Conservation (phyloP, 2,888 invertebrate species). For the Drosophila borealis region DNA sequence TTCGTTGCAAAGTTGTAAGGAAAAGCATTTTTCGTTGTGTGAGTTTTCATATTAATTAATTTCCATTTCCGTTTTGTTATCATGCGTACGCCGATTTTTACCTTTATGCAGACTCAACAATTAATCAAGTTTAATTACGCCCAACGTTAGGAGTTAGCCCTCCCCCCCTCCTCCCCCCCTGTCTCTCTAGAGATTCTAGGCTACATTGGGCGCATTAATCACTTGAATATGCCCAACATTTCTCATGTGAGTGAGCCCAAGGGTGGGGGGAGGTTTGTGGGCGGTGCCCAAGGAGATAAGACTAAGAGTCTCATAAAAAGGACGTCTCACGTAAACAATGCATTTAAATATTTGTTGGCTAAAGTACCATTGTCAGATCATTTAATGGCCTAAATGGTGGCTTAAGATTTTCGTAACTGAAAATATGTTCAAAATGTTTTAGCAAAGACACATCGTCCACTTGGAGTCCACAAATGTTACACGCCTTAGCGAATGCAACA, state of each 20-base stretch:
- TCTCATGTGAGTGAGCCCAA: conserved; percentile 56
- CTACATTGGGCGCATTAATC: conserved; percentile 71
- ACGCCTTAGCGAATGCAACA: conserved; percentile 14
- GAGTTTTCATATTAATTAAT: conserved; percentile 69
- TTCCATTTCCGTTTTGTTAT: conserved; percentile 74
- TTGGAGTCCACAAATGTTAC: conserved; percentile 17
- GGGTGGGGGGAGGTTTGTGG: not conserved
- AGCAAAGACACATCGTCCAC: conserved; percentile 19
- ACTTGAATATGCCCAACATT: conserved; percentile 73
- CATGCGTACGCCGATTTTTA: conserved; percentile 73
- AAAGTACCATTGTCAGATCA: conserved; percentile 30
- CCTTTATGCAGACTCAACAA: conserved; percentile 76
- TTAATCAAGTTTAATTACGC: conserved; percentile 83
- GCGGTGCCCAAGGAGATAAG: conserved; percentile 47
- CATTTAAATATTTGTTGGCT: conserved; percentile 68
- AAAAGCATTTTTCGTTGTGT: conserved; percentile 38
- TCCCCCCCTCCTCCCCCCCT: not conserved
- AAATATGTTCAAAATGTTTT: conserved; percentile 5
- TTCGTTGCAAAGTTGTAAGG: not conserved
- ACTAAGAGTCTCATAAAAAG: conserved; percentile 46
- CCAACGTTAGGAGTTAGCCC: conserved; percentile 38
- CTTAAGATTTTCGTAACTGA: conserved; percentile 11
- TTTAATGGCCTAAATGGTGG: conserved; percentile 27
- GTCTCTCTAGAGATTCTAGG: conserved; percentile 38
- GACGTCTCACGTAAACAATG: conserved; percentile 65